Conservation (phyloP, 1,140 invertebrate species). For the Diorhabda carinulata region DNA sequence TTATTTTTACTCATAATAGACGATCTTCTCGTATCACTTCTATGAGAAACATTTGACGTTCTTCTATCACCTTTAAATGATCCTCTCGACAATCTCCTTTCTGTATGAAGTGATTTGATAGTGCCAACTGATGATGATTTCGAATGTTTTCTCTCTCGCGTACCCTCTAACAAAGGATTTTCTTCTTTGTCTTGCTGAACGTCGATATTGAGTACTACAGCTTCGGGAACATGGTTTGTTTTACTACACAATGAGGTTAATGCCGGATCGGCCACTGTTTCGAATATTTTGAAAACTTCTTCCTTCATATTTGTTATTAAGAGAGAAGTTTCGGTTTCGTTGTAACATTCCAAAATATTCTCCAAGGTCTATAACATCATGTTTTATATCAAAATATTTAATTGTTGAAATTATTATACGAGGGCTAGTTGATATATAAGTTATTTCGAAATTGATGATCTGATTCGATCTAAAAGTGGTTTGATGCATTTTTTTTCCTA, state of each 20-base stretch:
- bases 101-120: too few species aligned
- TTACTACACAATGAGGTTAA: slow-evolving; percentile 31
- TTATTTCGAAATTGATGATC: too few species aligned
- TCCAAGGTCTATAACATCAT: slow-evolving; percentile 32
- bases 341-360: slow-evolving; percentile 34
- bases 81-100: neutral
- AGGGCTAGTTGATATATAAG: too few species aligned
- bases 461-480: too few species aligned
- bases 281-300: slow-evolving; percentile 29
- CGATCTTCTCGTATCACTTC: neutral
- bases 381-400: too few species aligned
- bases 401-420: too few species aligned
- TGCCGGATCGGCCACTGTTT: slow-evolving; percentile 25
- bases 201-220: slow-evolving; percentile 11
- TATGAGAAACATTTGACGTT: neutral
- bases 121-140: neutral
- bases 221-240: slow-evolving; percentile 19
- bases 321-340: slow-evolving; percentile 30
- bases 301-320: slow-evolving; percentile 35
- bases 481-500: too few species aligned
- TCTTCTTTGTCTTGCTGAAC: slow-evolving; percentile 16
- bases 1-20: neutral
- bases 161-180: slow-evolving; percentile 23
- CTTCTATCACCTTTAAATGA: neutral
- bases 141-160: neutral